Conservation (phyloP, 2,113 vertebrate species). For the Muntiacus reevesi region DNA sequence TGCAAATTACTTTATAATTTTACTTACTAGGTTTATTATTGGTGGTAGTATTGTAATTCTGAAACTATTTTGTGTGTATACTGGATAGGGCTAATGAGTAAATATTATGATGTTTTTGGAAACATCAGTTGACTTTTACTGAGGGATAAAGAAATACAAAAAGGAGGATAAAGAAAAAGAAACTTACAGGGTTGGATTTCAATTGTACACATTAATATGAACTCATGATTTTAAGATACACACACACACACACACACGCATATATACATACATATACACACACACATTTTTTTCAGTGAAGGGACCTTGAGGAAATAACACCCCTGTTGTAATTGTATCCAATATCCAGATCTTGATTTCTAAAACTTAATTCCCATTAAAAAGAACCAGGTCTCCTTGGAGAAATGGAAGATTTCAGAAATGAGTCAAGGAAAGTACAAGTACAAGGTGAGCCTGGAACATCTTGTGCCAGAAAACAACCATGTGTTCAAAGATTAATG, state of each 20-base stretch:
- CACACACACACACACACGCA: neutral
- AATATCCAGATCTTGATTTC: neutral
- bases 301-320: neutral
- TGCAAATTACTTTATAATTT: neutral
- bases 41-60: neutral
- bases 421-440: neutral
- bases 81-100: neutral
- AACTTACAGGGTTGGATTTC: neutral
- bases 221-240: neutral
- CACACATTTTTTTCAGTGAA: neutral
- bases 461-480: neutral
- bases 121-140: neutral
- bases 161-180: neutral
- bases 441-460: neutral
- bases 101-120: neutral
- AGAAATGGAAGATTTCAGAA: neutral
- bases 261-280: fast-evolving
- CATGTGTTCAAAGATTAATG: neutral
- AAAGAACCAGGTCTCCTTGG: neutral
- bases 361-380: neutral
- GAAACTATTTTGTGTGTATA: neutral
- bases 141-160: neutral
- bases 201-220: neutral
- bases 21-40: neutral
- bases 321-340: neutral